Percentiles rank a stretch among this genome's conserved stretches.
Evolutionary conservation across 2,888 invertebrate species (phyloP).

Genomic region (Caenorhabditis panamensis): DNA sequence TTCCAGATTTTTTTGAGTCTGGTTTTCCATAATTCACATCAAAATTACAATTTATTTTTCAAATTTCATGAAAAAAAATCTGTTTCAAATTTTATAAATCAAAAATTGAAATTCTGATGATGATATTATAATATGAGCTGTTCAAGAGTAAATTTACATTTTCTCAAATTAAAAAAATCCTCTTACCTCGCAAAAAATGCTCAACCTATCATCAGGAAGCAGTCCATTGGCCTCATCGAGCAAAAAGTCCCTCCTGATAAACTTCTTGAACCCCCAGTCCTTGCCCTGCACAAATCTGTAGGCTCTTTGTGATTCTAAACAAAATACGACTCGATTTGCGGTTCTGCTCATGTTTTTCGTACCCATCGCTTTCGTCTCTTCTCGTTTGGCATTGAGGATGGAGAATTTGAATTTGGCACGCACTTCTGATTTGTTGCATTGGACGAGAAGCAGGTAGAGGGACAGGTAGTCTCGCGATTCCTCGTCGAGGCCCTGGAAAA

Average conservation of each 20-base stretch:
- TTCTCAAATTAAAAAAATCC: not conserved
- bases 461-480: conserved; percentile 99
- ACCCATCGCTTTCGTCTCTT: conserved; percentile 99
- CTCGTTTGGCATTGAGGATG: conserved; percentile 99
- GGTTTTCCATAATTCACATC: too few relatives aligned
- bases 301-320: conserved; percentile 89
- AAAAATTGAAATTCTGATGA: too few relatives aligned
- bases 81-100: too few relatives aligned
- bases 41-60: too few relatives aligned
- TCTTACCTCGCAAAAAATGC: conserved; percentile 94
- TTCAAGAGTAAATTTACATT: too few relatives aligned
- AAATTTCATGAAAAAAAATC: too few relatives aligned
- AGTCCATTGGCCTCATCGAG: conserved; percentile 98
- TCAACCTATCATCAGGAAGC: conserved; percentile 97
- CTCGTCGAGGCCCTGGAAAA: conserved; percentile 88
- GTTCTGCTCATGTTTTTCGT: conserved; percentile 29
- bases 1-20: not conserved
- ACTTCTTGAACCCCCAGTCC: conserved; percentile 99
- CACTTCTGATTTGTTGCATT: conserved; percentile 99
- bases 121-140: too few relatives aligned
- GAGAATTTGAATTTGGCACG: conserved; percentile 99
- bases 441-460: conserved; percentile 97
- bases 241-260: conserved; percentile 97
- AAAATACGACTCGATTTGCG: conserved; percentile 84
- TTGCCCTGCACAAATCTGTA: conserved; percentile 99